These are phyloP conservation scores for Hermetia illucens DNA, from an alignment of 1,140 invertebrate genomes.

Conservation along the genomic window DNA sequence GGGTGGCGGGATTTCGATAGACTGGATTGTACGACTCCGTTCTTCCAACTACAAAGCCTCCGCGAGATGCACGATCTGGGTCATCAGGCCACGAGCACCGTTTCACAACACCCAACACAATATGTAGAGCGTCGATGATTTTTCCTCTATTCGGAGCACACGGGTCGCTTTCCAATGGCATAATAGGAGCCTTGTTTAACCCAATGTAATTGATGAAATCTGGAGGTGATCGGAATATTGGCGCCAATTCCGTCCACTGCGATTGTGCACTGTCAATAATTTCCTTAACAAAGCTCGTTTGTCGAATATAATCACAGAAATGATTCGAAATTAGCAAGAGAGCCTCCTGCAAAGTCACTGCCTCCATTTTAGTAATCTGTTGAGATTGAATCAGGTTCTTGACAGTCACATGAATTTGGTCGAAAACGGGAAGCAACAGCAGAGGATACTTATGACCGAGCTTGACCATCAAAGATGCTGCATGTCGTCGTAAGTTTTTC, in stretches of 20 bases:
- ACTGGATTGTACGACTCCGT: conserved; percentile 61
- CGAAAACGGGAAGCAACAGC: conserved; percentile 71
- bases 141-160: conserved; percentile 33
- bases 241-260: conserved; percentile 46
- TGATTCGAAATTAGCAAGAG: conserved; percentile 74
- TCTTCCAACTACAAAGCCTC: conserved; percentile 64
- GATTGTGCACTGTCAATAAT: conserved; percentile 46
- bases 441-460: conserved; percentile 74
- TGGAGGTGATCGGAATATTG: conserved; percentile 42
- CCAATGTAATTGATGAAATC: conserved; percentile 67
- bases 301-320: conserved; percentile 74
- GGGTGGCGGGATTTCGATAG: conserved; percentile 70
- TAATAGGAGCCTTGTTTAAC: conserved; percentile 49
- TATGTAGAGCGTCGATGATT: conserved; percentile 49
- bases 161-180: conserved; percentile 28
- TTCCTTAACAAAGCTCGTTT: conserved; percentile 68
- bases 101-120: conserved; percentile 70
- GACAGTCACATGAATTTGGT: conserved; percentile 62
- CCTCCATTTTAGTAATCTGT: conserved; percentile 70
- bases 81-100: conserved; percentile 71
- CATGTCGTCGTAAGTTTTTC: conserved; percentile 75
- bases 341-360: conserved; percentile 63
- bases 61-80: conserved; percentile 58
- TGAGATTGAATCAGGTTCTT: conserved; percentile 44
- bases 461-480: conserved; percentile 78